Evolutionary conservation across 2,888 invertebrate genomes (phyloP).

Genomic region (Anorthoa munda): DNA sequence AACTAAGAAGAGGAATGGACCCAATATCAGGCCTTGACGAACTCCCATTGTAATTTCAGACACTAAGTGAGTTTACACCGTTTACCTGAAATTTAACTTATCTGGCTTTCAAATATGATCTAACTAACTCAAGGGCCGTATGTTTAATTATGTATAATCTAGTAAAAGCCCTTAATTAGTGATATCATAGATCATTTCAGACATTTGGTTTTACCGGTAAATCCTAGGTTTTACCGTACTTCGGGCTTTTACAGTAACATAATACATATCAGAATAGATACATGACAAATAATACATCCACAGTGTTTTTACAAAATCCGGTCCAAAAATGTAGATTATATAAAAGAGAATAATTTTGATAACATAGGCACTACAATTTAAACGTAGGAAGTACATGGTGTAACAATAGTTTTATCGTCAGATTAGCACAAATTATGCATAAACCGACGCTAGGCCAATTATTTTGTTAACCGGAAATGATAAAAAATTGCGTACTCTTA

Average conservation of each 20-base stretch:
- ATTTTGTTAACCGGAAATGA: constrained; percentile 35
- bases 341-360: not conserved
- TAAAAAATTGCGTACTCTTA: constrained; percentile 22
- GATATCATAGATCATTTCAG: too few species aligned
- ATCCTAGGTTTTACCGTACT: too few species aligned
- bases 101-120: too few species aligned
- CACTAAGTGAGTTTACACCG: too few species aligned
- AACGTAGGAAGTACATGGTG: not conserved
- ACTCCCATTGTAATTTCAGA: too few species aligned
- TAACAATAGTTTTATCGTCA: constrained; percentile 17
- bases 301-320: not conserved
- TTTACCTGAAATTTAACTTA: too few species aligned
- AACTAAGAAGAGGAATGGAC: too few species aligned
- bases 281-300: not conserved
- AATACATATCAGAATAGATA: not conserved
- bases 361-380: not conserved
- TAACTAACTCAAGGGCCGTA: too few species aligned
- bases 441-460: not conserved
- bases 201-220: too few species aligned
- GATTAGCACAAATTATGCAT: constrained; percentile 21
- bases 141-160: too few species aligned
- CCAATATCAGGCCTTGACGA: too few species aligned
- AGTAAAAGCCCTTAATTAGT: too few species aligned
- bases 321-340: not conserved
- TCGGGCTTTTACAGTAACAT: not conserved